Percentiles rank a stretch among this genome's conserved stretches.
These are phyloP conservation scores for Charaxes varanes DNA, from an alignment of 1,140 invertebrate genomes.

Conservation along the genomic window DNA sequence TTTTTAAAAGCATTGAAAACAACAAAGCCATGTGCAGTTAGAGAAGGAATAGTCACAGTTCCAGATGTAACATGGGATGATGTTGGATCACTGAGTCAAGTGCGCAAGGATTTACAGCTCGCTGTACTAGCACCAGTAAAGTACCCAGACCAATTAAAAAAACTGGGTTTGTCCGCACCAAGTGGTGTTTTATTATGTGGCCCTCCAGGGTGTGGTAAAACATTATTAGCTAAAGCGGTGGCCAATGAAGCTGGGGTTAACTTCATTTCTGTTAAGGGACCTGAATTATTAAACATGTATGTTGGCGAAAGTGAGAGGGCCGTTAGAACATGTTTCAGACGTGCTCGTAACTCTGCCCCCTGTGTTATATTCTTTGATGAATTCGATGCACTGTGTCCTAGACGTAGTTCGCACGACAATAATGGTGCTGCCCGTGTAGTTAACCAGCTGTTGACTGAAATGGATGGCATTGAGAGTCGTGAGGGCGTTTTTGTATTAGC, in stretches of 20 bases:
- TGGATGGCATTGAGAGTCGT: slow-evolving; percentile 95
- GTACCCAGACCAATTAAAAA: slow-evolving; percentile 85
- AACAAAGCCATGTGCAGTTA: slow-evolving; percentile 93
- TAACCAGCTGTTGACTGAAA: slow-evolving; percentile 98
- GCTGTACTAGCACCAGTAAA: slow-evolving; percentile 95
- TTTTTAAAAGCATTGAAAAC: slow-evolving; percentile 86
- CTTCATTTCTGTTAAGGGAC: slow-evolving; percentile 98
- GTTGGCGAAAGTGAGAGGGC: slow-evolving; percentile 99
- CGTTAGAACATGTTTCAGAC: slow-evolving; percentile 94
- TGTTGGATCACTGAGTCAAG: slow-evolving; percentile 92
- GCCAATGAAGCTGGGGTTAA: slow-evolving; percentile 97
- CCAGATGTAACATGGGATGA: slow-evolving; percentile 98
- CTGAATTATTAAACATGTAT: slow-evolving; percentile 98
- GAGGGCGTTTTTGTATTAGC: slow-evolving; percentile 96
- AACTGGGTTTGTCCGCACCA: slow-evolving; percentile 85
- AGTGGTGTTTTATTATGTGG: slow-evolving; percentile 94
- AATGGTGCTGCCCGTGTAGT: slow-evolving; percentile 89
- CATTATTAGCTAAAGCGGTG: slow-evolving; percentile 93
- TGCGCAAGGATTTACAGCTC: slow-evolving; percentile 92
- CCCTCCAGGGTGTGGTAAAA: slow-evolving; percentile 96
- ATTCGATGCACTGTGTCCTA: slow-evolving; percentile 96
- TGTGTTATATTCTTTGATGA: slow-evolving; percentile 99
- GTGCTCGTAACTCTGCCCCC: slow-evolving; percentile 95
- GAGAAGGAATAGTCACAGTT: slow-evolving; percentile 98
- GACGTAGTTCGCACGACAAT: slow-evolving; percentile 84